Percentiles rank a stretch among this genome's conserved stretches.
Evolutionary conservation across 2,888 invertebrate species (phyloP).

Genomic region (Liodrosophila aerea): DNA sequence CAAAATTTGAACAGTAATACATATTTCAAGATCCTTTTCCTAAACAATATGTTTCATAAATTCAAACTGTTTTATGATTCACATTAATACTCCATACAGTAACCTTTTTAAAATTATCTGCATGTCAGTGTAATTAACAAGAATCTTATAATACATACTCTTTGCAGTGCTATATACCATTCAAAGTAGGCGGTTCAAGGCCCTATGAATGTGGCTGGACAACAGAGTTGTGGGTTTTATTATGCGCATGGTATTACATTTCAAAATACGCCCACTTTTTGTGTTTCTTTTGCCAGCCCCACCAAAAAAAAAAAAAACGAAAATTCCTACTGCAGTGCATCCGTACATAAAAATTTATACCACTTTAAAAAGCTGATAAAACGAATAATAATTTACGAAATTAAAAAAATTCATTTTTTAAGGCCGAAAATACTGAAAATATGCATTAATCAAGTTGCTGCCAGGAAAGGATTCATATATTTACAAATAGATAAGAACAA

Average conservation of each 20-base stretch:
- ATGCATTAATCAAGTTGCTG: too few relatives aligned
- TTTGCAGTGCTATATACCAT: too few relatives aligned
- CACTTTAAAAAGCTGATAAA: neutral
- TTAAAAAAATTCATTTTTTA: neutral
- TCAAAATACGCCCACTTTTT: constrained; percentile 7
- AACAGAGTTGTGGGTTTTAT: constrained; percentile 47
- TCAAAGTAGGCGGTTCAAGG: constrained; percentile 21
- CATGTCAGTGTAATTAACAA: too few relatives aligned
- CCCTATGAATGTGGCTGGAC: constrained; percentile 36
- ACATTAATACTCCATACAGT: too few relatives aligned
- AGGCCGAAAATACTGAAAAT: neutral
- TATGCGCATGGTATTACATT: constrained; percentile 26
- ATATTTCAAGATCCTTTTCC: too few relatives aligned
- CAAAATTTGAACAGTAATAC: too few relatives aligned
- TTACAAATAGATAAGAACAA: too few relatives aligned
- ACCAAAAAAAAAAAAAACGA: too few relatives aligned
- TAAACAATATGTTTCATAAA: too few relatives aligned
- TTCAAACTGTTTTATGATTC: too few relatives aligned
- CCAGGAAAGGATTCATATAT: neutral
- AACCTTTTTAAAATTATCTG: too few relatives aligned
- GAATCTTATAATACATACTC: too few relatives aligned
- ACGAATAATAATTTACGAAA: constrained; percentile 4
- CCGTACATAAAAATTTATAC: neutral
- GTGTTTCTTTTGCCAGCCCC: neutral
- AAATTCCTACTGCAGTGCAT: constrained; percentile 10